Conservation (phyloP, 1,140 invertebrate genomes). For the Tetraneura akinire region DNA sequence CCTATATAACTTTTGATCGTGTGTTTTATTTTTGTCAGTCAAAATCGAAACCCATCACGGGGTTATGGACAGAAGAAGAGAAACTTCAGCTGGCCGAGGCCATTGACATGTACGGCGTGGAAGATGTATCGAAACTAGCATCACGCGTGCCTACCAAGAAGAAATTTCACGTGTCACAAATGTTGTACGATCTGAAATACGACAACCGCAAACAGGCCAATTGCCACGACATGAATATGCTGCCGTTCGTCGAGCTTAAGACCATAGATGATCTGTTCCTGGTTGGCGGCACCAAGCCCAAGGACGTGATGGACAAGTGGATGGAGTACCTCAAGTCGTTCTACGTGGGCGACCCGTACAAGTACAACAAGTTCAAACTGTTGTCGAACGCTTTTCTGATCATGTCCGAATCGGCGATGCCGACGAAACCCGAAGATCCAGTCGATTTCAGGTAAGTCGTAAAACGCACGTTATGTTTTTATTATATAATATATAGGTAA, state of each 20-base stretch:
- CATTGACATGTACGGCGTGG: slow-evolving; percentile 25
- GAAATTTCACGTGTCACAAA: background rate
- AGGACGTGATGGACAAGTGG: slow-evolving; percentile 29
- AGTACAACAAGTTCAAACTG: slow-evolving; percentile 41
- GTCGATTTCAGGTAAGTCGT: background rate
- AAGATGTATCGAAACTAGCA: background rate
- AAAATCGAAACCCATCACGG: background rate
- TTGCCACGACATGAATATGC: background rate
- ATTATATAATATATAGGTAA: no score
- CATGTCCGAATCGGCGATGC: slow-evolving; percentile 13
- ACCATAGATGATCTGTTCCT: slow-evolving; percentile 27
- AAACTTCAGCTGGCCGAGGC: slow-evolving; percentile 34
- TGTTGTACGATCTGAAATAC: background rate
- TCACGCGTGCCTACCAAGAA: background rate
- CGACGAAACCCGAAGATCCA: background rate
- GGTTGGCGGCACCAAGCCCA: background rate
- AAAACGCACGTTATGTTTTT: no score
- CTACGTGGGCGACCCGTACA: background rate
- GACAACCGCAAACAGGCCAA: background rate
- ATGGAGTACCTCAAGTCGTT: slow-evolving; percentile 1
- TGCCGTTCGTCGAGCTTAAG: slow-evolving; percentile 16
- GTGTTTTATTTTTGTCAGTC: background rate
- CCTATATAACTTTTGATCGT: background rate
- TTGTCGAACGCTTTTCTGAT: slow-evolving; percentile 34
- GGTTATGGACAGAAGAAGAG: background rate